phyloP scores from a whole-genome alignment of 2,113 vertebrate species.

The Salvelinus fontinalis region DNA sequence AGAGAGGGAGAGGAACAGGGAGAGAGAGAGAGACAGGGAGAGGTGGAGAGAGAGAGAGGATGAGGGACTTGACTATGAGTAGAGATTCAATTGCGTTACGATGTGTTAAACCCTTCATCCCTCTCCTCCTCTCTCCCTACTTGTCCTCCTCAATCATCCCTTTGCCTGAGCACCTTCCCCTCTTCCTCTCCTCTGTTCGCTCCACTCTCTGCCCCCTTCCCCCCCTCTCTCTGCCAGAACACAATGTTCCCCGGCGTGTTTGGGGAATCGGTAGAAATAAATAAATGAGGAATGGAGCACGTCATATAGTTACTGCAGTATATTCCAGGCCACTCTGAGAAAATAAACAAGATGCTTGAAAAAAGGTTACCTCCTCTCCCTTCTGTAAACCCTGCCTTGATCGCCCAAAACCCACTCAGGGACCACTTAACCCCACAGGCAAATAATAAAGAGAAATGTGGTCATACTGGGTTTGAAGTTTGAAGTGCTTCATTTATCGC shows the following conservation, averaged over 20 bases:
- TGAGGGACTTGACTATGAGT: no score
- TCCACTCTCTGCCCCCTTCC: slow-evolving; percentile 15
- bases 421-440: neutral
- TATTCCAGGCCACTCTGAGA: slow-evolving; percentile 46
- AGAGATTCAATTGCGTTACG: no score
- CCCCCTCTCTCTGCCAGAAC: slow-evolving; percentile 31
- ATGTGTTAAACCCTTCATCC: neutral
- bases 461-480: no score
- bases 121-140: neutral
- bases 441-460: no score
- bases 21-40: neutral
- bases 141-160: neutral
- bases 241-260: slow-evolving; percentile 60
- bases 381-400: neutral
- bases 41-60: neutral
- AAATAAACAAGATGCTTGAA: slow-evolving; percentile 58
- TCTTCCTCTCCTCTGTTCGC: slow-evolving; percentile 15
- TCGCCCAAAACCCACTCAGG: neutral
- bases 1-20: neutral
- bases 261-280: slow-evolving; percentile 68
- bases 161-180: slow-evolving; percentile 1
- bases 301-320: slow-evolving; percentile 45
- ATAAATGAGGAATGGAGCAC: slow-evolving; percentile 55
- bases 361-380: slow-evolving; percentile 9
- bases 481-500: no score